Base-by-base conservation (phyloP, 2,113 vertebrate genomes). In the Pseudorectes ferrugineus region DNA sequence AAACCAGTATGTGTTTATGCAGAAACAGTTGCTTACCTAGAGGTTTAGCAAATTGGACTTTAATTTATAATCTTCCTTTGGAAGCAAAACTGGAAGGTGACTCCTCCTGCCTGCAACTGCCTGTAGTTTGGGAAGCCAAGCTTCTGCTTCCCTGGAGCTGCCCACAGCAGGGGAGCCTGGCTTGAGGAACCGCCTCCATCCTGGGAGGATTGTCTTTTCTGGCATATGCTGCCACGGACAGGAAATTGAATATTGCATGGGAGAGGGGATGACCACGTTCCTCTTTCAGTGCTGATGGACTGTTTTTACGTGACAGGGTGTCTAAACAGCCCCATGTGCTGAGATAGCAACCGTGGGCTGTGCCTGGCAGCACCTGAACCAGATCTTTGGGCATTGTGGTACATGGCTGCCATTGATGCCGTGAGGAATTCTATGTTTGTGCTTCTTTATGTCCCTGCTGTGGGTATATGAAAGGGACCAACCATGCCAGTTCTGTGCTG, bases 21-120 rank as follows among this genome's bases (percentile, higher is more conserved):
- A 94, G 90, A 86, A 93, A 83, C 79, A 95, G 82, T 88, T 88
- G 85, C 95, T 94, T 90, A 92, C 92, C 92, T 74, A 93, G 81
- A 93, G 72, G 72, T 95, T 96, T 74, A 90, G 42, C 68, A 94
- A 93, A 90, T 74, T 85, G 85, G 92, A 61, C 76, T 88, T 85
- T 48, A 83, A 90, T 92, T 93, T 88, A 74, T 90, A 88, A 88
- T 76, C 87, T 71, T 76, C 74, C 85, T 81, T 66, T 88, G 85
- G 82, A 96, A 92, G 45, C 23, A 88, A 83, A 83, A 26, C 52
- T 90, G 79, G 93, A 93, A 94, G 82, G 92, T 90, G 80, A 54
- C 63, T 82, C 62, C 65, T 96, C 36, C 81, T 85, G 85, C 78
- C 74, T 73, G 54, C 75, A 89, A 71, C 93, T 85, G 71, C 72